These are phyloP conservation scores for Sebastes fasciatus DNA, from an alignment of 2,113 vertebrate species.

Conservation along the genomic window DNA sequence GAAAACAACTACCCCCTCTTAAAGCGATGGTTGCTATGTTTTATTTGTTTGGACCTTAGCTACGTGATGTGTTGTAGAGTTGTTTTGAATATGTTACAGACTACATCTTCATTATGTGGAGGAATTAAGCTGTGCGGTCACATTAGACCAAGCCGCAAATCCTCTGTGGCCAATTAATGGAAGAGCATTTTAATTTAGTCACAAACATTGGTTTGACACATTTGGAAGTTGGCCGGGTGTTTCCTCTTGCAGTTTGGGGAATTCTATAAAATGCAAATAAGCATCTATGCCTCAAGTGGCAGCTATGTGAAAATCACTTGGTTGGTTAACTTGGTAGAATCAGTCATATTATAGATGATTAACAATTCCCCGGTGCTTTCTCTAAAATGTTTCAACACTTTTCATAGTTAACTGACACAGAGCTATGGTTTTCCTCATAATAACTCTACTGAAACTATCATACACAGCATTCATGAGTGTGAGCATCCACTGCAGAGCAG, in stretches of 20 bases:
- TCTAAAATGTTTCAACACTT: background rate
- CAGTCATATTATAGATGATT: background rate
- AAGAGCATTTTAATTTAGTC: constrained; percentile 33
- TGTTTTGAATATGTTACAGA: constrained; percentile 54
- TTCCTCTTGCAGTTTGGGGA: constrained; percentile 13
- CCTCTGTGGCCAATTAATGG: constrained; percentile 66
- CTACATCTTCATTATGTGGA: constrained; percentile 51
- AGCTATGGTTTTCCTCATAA: background rate
- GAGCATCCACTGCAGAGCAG: constrained; percentile 13
- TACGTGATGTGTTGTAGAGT: constrained; percentile 11
- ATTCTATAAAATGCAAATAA: background rate
- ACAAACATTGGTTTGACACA: constrained; percentile 58
- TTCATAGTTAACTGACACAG: background rate
- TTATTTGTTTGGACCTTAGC: background rate
- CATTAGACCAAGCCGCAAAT: constrained; percentile 56
- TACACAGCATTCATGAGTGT: constrained; percentile 21
- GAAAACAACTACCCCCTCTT: constrained; percentile 1
- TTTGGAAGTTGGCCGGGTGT: constrained; percentile 31
- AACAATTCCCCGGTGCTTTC: background rate
- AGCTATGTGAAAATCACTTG: constrained; percentile 6
- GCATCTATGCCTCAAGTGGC: constrained; percentile 25
- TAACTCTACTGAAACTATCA: constrained; percentile 15
- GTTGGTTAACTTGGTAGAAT: background rate
- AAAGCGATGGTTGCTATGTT: background rate
- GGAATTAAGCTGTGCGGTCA: constrained; percentile 42